phyloP scores from a whole-genome alignment of 30 jellyfish, hydroid and myxozoan species.

The Chrysaora quinquecirrha region DNA sequence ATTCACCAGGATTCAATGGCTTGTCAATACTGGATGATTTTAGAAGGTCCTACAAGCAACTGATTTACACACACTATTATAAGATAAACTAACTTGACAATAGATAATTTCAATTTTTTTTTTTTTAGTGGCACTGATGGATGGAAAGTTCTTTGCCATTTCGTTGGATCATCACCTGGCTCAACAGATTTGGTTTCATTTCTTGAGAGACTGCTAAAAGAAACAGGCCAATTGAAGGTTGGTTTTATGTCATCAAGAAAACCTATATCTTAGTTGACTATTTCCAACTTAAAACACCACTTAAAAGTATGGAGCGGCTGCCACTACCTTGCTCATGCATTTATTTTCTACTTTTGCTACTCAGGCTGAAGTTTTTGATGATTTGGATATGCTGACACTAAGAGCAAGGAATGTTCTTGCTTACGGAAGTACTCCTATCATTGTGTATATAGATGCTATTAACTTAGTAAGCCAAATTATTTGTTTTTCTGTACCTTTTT shows the following conservation, averaged over 20 bases:
- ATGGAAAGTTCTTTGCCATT: constrained; percentile 69
- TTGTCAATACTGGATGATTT: too few species aligned
- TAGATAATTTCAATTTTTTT: too few species aligned
- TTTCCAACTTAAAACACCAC: too few species aligned
- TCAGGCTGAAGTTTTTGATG: constrained; percentile 71
- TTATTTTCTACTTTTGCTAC: background rate
- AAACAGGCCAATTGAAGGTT: constrained; percentile 72
- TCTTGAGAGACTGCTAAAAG: constrained; percentile 70
- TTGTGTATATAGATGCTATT: constrained; percentile 64
- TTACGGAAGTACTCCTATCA: constrained; percentile 61
- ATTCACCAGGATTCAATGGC: too few species aligned
- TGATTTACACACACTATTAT: too few species aligned
- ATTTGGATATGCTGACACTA: constrained; percentile 66
- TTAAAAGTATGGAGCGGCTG: too few species aligned
- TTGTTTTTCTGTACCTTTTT: background rate
- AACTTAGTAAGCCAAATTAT: constrained; percentile 32
- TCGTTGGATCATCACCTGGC: constrained; percentile 79
- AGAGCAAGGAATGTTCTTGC: constrained; percentile 61
- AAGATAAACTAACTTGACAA: too few species aligned
- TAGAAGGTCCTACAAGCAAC: too few species aligned
- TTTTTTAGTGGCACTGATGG: constrained; percentile 24
- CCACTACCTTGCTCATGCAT: too few species aligned
- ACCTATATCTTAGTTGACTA: too few species aligned
- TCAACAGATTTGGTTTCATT: constrained; percentile 73
- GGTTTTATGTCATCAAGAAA: too few species aligned